Conservation (phyloP, 2,113 vertebrate genomes). For the Rhadina sibilatrix region DNA sequence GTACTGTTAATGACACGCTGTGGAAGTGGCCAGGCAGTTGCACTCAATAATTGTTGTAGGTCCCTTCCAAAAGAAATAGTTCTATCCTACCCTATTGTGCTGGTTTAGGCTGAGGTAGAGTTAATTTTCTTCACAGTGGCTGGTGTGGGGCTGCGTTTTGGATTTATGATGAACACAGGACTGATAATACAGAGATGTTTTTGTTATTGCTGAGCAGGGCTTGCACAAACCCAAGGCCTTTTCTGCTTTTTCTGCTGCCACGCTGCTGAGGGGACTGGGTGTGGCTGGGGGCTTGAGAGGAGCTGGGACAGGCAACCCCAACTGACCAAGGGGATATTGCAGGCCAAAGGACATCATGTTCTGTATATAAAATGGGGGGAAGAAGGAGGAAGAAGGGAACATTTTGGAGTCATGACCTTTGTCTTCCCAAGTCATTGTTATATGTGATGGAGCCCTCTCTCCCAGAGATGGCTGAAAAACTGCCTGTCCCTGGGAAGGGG, state of each 20-base stretch:
- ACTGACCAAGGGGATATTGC: background rate
- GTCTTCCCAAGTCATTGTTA: background rate
- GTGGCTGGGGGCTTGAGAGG: background rate
- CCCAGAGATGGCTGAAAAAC: background rate
- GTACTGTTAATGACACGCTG: fast-evolving
- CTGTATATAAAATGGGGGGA: background rate
- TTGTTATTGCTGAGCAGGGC: background rate
- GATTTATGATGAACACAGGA: background rate
- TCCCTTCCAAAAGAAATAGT: background rate
- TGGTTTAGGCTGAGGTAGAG: background rate
- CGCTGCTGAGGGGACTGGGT: fast-evolving
- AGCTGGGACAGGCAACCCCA: background rate
- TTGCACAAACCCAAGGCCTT: background rate
- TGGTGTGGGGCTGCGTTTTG: background rate
- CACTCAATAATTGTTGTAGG: fast-evolving
- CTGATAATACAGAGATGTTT: background rate
- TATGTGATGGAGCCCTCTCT: background rate
- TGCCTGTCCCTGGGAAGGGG: background rate
- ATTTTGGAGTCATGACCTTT: background rate
- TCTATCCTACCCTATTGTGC: background rate
- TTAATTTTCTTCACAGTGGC: background rate
- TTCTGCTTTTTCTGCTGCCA: background rate
- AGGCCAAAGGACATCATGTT: background rate
- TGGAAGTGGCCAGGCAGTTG: background rate
- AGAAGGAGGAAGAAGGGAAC: background rate